phyloP scores from a whole-genome alignment of 2,797 vertebrate species.

The Pitangus sulphuratus region DNA sequence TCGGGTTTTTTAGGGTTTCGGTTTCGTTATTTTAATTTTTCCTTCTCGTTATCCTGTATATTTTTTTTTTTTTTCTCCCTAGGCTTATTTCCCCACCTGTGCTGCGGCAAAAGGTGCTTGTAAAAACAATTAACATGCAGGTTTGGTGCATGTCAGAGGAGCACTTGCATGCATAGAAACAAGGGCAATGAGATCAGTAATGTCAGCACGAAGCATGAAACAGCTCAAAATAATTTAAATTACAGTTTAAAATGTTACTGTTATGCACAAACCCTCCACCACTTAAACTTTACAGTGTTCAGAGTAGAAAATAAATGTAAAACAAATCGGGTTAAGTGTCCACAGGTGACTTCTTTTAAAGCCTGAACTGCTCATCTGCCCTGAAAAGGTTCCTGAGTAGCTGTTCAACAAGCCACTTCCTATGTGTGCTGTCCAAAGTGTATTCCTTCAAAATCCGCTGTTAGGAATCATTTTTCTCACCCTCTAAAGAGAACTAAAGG shows the following conservation, averaged over 20 bases:
- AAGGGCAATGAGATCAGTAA: background rate
- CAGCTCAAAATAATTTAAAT: background rate
- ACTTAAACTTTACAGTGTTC: background rate
- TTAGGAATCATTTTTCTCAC: background rate
- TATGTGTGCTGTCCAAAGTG: background rate
- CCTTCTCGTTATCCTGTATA: background rate
- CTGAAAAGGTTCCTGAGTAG: background rate
- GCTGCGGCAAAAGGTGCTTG: fast-evolving
- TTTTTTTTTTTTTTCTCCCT: background rate
- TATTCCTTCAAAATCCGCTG: background rate
- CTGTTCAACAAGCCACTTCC: background rate
- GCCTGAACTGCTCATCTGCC: background rate
- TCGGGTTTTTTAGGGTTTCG: too few relatives aligned
- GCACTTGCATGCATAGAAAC: background rate
- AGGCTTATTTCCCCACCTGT: background rate
- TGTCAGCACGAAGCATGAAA: background rate
- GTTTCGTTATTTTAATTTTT: too few relatives aligned
- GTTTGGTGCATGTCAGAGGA: background rate
- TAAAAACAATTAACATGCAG: background rate
- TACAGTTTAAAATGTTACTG: background rate
- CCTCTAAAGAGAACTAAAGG: background rate
- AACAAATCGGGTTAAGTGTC: background rate
- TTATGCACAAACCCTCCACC: background rate
- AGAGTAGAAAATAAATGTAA: background rate
- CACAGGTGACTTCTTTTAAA: background rate